phyloP scores from a whole-genome alignment of 2,113 vertebrate genomes.

The Syngnathus typhle region DNA sequence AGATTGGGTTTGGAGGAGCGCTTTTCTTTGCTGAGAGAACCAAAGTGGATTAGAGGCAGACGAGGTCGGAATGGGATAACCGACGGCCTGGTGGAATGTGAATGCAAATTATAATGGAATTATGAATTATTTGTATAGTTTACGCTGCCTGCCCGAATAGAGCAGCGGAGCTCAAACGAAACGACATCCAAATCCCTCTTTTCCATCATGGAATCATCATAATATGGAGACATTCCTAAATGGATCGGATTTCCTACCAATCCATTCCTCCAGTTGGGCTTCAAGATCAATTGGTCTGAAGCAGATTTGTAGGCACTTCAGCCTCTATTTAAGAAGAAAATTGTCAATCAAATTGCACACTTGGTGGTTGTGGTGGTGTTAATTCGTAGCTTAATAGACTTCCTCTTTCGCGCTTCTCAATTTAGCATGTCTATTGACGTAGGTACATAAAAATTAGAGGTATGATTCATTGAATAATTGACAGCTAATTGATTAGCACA shows the following conservation, averaged over 20 bases:
- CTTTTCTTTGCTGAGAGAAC: constrained; percentile 63
- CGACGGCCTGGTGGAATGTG: constrained; percentile 43
- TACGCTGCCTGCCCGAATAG: constrained; percentile 12
- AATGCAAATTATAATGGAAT: constrained; percentile 58
- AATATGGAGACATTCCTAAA: background rate
- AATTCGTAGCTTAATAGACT: background rate
- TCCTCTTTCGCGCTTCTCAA: background rate
- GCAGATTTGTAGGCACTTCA: background rate
- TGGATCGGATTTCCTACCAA: background rate
- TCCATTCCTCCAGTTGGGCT: background rate
- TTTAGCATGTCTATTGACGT: too few species aligned
- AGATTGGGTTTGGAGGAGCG: constrained; percentile 65
- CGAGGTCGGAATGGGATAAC: constrained; percentile 58
- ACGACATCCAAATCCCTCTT: background rate
- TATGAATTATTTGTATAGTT: constrained; percentile 49
- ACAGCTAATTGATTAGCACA: too few species aligned
- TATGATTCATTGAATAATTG: too few species aligned
- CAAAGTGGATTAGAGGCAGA: constrained; percentile 63
- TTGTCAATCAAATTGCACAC: background rate
- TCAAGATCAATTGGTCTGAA: background rate
- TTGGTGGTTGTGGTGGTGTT: background rate
- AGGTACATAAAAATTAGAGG: too few species aligned
- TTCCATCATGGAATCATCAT: background rate
- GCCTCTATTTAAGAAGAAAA: too few species aligned
- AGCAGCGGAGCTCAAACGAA: constrained; percentile 9